A percentile compares a stretch with the other conserved stretches of the same genome.
Evolutionary conservation across 2,888 invertebrate species (phyloP).

Genomic region (Drosophila quinaria): DNA sequence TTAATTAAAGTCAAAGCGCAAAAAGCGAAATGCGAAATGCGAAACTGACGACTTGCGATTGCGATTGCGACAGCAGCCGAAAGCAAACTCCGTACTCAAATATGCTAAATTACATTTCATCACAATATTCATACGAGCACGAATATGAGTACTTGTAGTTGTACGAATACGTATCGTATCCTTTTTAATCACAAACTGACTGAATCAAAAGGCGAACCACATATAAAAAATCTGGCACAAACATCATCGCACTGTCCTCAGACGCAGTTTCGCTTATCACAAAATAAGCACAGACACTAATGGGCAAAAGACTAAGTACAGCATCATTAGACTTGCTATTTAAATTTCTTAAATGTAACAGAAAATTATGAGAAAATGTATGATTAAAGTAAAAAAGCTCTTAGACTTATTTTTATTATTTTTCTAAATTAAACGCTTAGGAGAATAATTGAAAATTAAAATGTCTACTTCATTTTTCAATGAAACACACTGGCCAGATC

Average conservation of each 20-base stretch:
- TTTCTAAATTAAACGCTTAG: too few species aligned
- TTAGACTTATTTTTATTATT: too few species aligned
- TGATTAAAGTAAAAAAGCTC: too few species aligned
- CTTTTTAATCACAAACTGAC: conserved; percentile 63
- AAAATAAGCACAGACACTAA: conserved; percentile 6
- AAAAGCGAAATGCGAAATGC: conserved; percentile 39
- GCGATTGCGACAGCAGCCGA: conserved; percentile 35
- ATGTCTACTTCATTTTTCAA: too few species aligned
- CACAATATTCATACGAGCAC: conserved; percentile 25
- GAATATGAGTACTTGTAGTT: neutral
- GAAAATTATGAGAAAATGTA: neutral
- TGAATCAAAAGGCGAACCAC: conserved; percentile 2
- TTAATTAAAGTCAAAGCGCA: conserved; percentile 80
- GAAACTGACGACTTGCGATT: conserved; percentile 30
- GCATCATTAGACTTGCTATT: neutral
- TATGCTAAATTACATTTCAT: conserved; percentile 75
- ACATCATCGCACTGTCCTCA: conserved; percentile 41
- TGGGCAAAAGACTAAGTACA: neutral
- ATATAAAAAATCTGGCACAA: conserved; percentile 64
- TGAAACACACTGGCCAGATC: too few species aligned
- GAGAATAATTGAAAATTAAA: too few species aligned
- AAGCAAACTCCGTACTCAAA: conserved; percentile 24
- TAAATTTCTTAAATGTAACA: neutral
- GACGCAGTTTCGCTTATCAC: conserved; percentile 60
- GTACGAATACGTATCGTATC: conserved; percentile 35